Base-by-base conservation (phyloP, 1,140 invertebrate genomes). In the Nephila pilipes region DNA sequence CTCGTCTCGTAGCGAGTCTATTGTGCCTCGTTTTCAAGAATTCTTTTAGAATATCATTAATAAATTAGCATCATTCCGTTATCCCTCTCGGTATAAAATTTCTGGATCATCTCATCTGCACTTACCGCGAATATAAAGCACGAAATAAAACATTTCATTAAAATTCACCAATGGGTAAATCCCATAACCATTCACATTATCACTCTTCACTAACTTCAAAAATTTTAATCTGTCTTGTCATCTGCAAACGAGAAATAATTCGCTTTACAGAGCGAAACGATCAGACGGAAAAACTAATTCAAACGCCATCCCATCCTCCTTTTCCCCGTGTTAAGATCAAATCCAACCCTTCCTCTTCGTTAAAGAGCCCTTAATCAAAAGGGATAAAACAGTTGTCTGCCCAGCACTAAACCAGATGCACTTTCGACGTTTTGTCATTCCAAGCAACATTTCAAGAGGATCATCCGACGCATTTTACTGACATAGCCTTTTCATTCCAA, bases 371-470 rank as follows among this genome's bases (percentile, higher is more conserved):
- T 65, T 65, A 22, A 65, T 3, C 69, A 75, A 75, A 75, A 25
- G 69, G 32, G 25, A 32, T 75, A 18, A 32, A 18, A 75, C 69
- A 14, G 69, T 75, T 75, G 32, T 32, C 32, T 29, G 18, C 32
- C 0, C 2, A 1, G 69, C 29, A 36, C 32, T 75, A 75, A 75
- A 75, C 25, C 18, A 75, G 69, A 75, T 75, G 69, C 69, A 32
- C 69, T 75, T 75, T 75, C 29, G 8, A 75, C 69, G 69, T 75
- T 75, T 46, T 75, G 69, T 36, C 69, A 75, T 75, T 75, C 46
- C 80, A 18, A 46, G 46, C 46, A 4, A 10, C 12, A 46, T 46
- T 46, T 46, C 46, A 38, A 6, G 32, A 80, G 75, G 20, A 36
- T 80, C 75, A 80, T 80, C 75, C 75, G 8, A 20, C 29, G 16